These are phyloP conservation scores for Illadopsis cleaveri DNA, from an alignment of 2,113 vertebrate genomes.

Conservation along the genomic window DNA sequence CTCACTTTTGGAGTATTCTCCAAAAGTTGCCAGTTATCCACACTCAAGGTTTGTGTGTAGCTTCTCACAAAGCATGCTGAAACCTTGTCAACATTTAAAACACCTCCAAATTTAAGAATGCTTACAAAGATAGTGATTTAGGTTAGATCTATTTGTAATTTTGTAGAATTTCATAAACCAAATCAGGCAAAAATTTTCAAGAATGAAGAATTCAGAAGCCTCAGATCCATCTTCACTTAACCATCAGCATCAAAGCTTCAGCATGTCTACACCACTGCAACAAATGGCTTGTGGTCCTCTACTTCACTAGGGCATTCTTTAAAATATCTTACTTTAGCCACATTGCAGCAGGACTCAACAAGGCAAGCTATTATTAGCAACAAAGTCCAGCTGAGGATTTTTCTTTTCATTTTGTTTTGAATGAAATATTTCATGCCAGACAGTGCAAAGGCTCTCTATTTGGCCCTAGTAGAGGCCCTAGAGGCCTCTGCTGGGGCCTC, in stretches of 20 bases:
- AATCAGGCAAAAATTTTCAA: not conserved
- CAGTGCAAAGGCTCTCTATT: not conserved
- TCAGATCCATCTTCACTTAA: not conserved
- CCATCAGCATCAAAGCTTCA: not conserved
- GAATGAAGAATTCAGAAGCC: not conserved
- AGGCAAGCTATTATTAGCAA: not conserved
- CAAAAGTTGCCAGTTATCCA: not conserved
- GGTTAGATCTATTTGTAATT: not conserved
- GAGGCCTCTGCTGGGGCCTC: not conserved
- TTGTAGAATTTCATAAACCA: not conserved
- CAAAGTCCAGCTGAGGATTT: not conserved
- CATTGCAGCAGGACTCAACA: not conserved
- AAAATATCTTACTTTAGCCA: not conserved
- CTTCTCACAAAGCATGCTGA: not conserved
- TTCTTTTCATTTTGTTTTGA: not conserved
- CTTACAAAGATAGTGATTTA: not conserved
- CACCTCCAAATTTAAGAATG: not conserved
- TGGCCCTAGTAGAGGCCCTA: rapidly evolving
- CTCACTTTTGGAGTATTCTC: not conserved
- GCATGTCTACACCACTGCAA: not conserved
- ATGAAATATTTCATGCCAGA: not conserved
- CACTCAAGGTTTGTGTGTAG: not conserved
- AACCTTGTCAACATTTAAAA: not conserved
- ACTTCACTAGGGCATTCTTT: not conserved
- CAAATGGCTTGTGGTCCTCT: not conserved